Evolutionary conservation across 1,140 invertebrate genomes (phyloP), one percentile per base, ranked within the genome.

Genomic region (Xylocopa sonorina): DNA sequence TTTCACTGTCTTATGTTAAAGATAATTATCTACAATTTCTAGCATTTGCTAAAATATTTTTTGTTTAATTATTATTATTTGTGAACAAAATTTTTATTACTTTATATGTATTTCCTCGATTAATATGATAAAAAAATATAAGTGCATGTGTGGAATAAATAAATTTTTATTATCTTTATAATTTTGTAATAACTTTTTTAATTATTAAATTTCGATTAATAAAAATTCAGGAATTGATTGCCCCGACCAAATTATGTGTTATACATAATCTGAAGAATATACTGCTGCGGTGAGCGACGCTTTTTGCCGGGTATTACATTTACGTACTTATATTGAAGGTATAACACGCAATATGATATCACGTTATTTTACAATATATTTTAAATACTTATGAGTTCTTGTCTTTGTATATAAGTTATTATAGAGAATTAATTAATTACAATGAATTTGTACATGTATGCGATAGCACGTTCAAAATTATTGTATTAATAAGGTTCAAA

Each of bases 311-410:
- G 5, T 34, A 80, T 24, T 24, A 21, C 18, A 38, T 41, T 27
- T 21, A 7, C 18, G 38, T 46, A 41, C n/a, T n/a, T n/a, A n/a
- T n/a, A n/a, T n/a, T 12, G 21, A 38, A 27, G 32, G 60, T 60
- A 46, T 34, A 60, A 71, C 64, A 79, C 58, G 29, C 38, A 57
- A 68, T 46, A 81, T 51, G 24, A 58, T 80, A 50, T 74, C 68
- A 69, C n/a, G n/a, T 48, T 80, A 79, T 50, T 34, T 68, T 14
- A n/a, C 16, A 67, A 24, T 46, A 74, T 24, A 51, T 10, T n/a
- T n/a, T n/a, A n/a, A n/a, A n/a, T n/a, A n/a, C n/a, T n/a, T n/a
- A n/a, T n/a, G 38, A 38, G 3, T 32, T 58, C 16, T 2, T 34
- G 10, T 21, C 10, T 21, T 58, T 34, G 27, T 34, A n/a, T n/a